phyloP scores from a whole-genome alignment of 2,113 vertebrate species.

The Plecotus auritus region DNA sequence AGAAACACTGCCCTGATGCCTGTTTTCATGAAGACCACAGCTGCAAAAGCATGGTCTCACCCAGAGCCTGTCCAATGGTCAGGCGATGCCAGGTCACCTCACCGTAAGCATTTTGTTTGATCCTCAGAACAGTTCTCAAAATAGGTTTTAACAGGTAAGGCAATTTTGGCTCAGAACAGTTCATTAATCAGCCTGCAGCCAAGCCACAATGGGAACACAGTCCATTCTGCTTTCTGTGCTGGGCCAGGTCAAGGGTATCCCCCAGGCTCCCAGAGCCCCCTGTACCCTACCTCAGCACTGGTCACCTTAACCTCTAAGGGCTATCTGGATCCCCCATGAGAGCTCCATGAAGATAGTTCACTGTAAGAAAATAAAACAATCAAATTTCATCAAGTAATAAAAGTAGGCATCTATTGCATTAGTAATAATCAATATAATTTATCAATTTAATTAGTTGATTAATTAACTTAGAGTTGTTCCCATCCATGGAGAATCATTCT shows the following conservation, averaged over 20 bases:
- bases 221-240: not conserved
- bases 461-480: not conserved
- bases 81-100: too few relatives aligned
- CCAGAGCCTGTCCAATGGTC: not conserved
- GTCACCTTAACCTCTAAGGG: not conserved
- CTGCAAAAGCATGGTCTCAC: not conserved
- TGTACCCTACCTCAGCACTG: not conserved
- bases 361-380: not conserved
- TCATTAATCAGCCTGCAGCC: not conserved
- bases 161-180: not conserved
- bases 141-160: not conserved
- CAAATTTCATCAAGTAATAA: not conserved
- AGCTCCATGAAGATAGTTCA: not conserved
- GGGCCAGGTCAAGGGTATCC: too few relatives aligned
- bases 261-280: not conserved
- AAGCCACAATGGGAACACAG: not conserved
- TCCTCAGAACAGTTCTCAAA: not conserved
- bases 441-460: not conserved
- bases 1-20: not conserved
- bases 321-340: not conserved
- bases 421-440: not conserved
- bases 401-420: not conserved
- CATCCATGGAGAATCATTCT: not conserved
- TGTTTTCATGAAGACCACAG: not conserved
- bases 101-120: not conserved